Evolutionary conservation across 2,113 vertebrate genomes (phyloP).

Genomic region (Rhinolophus ferrumequinum): DNA sequence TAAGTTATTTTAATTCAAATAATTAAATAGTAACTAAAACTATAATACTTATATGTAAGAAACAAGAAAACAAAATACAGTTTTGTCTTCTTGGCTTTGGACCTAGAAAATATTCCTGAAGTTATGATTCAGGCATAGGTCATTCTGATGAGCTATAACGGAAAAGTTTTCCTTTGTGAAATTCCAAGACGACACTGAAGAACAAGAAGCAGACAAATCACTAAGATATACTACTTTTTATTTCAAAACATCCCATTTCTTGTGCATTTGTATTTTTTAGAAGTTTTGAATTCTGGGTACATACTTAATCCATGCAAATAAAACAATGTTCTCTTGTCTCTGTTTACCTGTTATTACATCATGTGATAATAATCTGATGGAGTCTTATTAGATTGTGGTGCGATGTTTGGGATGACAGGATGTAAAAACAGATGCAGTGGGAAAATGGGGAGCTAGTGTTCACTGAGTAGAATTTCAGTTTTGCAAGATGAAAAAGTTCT

Average conservation of each 20-base stretch:
- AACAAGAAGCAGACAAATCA: neutral
- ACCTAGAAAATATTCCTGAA: slow-evolving; percentile 2
- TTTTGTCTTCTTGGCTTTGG: neutral
- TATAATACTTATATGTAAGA: neutral
- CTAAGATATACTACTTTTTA: neutral
- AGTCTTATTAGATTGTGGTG: neutral
- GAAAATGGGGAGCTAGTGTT: neutral
- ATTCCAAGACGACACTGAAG: neutral
- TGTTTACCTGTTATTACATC: neutral
- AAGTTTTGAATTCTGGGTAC: neutral
- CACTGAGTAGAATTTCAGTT: neutral
- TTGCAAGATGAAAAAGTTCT: neutral
- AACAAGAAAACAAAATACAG: neutral
- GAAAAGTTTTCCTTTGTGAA: neutral
- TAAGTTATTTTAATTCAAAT: neutral
- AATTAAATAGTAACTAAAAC: neutral
- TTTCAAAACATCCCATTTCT: neutral
- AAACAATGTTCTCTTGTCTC: neutral
- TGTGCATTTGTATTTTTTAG: neutral
- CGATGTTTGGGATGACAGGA: neutral
- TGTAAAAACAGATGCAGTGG: neutral
- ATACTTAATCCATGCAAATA: neutral
- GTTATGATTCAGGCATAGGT: neutral
- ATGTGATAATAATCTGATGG: neutral
- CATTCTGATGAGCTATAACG: neutral